Evolutionary conservation across 35 echinoderm and acorn worm species (phyloP).

Genomic region (Apostichopus japonicus): DNA sequence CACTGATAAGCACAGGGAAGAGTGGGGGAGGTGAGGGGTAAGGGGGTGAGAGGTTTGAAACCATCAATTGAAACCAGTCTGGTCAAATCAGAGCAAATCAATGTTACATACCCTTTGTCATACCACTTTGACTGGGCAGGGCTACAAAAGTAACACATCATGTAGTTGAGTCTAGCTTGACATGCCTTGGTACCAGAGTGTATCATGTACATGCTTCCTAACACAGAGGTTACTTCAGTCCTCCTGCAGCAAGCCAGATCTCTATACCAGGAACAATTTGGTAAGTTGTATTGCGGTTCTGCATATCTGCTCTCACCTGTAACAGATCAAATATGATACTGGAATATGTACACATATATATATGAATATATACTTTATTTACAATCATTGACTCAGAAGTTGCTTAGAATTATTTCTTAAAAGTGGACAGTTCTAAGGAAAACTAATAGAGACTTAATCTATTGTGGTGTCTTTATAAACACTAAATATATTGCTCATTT

Average conservation of each 20-base stretch:
- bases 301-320: constrained; percentile 72
- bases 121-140: constrained; percentile 84
- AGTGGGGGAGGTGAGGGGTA: too few species aligned
- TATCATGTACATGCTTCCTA: constrained; percentile 90
- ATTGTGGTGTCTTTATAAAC: too few species aligned
- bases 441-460: too few species aligned
- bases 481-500: too few species aligned
- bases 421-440: too few species aligned
- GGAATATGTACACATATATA: too few species aligned
- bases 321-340: background rate
- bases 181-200: constrained; percentile 67
- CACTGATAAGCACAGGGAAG: too few species aligned
- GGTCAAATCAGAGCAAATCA: background rate
- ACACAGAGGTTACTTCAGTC: constrained; percentile 86
- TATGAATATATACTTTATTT: too few species aligned
- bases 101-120: constrained; percentile 58
- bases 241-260: constrained; percentile 82
- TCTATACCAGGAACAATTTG: constrained; percentile 92
- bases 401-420: too few species aligned
- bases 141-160: constrained; percentile 99
- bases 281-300: constrained; percentile 67
- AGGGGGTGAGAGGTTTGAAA: too few species aligned
- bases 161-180: constrained; percentile 79
- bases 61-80: too few species aligned
- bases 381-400: too few species aligned